phyloP scores from a whole-genome alignment of 2,888 invertebrate genomes.

The Volucella zonaria region DNA sequence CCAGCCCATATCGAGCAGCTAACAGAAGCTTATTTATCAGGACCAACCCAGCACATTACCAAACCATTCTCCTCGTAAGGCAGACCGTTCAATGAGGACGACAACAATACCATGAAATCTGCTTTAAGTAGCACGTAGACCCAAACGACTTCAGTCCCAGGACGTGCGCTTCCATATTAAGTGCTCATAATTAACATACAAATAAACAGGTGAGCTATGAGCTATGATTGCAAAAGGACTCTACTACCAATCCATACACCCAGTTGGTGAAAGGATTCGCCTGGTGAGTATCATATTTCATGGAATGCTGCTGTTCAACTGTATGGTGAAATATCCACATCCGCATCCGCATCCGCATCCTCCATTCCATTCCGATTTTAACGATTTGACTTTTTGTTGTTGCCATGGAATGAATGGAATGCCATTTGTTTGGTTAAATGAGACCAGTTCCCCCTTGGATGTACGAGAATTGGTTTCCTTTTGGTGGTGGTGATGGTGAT shows the following conservation, averaged over 20 bases:
- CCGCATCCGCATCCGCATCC: slow-evolving; percentile 14
- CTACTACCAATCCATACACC: not conserved
- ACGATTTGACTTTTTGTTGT: not conserved
- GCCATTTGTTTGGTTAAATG: slow-evolving; percentile 38
- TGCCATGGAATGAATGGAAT: slow-evolving; percentile 40
- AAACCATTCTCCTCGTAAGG: not conserved
- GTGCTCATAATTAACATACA: slow-evolving; percentile 49
- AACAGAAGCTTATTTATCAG: slow-evolving; percentile 9
- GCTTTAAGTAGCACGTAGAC: slow-evolving; percentile 32
- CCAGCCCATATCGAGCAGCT: not conserved
- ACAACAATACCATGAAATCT: slow-evolving; percentile 6
- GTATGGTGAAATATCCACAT: slow-evolving; percentile 8
- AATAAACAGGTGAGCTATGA: slow-evolving; percentile 46
- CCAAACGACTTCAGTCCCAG: slow-evolving; percentile 26
- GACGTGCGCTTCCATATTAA: slow-evolving; percentile 46
- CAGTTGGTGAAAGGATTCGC: not conserved
- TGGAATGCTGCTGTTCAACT: not conserved
- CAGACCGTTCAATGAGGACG: not conserved
- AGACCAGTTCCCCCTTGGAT: not conserved
- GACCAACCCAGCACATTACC: slow-evolving; percentile 5
- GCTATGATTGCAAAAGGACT: slow-evolving; percentile 24
- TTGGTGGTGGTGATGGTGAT: not conserved
- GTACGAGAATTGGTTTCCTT: not conserved
- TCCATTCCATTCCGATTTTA: not conserved
- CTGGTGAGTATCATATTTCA: slow-evolving; percentile 36